A percentile compares a stretch with the other conserved stretches of the same genome.
Evolutionary conservation across 2,797 vertebrate genomes (phyloP).

Genomic region (Octomys mimax): DNA sequence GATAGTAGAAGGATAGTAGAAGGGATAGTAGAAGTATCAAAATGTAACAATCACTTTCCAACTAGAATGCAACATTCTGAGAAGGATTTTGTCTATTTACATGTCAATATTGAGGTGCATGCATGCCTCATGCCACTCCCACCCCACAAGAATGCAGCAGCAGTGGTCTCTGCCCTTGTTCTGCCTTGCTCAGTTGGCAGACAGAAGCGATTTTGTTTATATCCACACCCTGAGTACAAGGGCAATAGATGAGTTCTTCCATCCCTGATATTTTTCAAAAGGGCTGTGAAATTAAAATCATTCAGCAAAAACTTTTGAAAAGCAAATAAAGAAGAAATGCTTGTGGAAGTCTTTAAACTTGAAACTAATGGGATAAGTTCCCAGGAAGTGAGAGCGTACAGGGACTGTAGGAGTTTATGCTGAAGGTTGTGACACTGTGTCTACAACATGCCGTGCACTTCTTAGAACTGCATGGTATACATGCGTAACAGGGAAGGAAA

Average conservation of each 20-base stretch:
- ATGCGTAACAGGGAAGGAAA: not conserved
- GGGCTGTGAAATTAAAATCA: not conserved
- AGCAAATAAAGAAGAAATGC: not conserved
- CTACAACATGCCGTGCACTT: not conserved
- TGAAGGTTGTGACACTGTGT: not conserved
- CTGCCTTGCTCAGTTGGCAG: too few relatives aligned
- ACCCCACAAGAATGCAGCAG: not conserved
- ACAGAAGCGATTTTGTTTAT: not conserved
- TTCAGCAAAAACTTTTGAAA: not conserved
- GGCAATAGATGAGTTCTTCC: not conserved
- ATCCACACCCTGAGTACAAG: not conserved
- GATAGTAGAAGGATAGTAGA: not conserved
- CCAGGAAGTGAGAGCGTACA: not conserved
- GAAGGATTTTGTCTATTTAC: not conserved
- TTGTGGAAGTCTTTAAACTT: not conserved
- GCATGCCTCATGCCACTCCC: not conserved
- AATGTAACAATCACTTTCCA: not conserved
- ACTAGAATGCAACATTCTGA: not conserved
- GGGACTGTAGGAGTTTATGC: not conserved
- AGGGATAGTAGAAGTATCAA: not conserved
- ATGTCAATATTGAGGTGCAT: not conserved
- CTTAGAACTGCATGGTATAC: not conserved
- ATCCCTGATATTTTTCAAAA: not conserved
- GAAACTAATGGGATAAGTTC: not conserved
- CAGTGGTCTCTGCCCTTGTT: not conserved